Evolutionary conservation across 2,797 vertebrate genomes (phyloP), one percentile per base, ranked within the genome.

Genomic region (Lutra lutra): DNA sequence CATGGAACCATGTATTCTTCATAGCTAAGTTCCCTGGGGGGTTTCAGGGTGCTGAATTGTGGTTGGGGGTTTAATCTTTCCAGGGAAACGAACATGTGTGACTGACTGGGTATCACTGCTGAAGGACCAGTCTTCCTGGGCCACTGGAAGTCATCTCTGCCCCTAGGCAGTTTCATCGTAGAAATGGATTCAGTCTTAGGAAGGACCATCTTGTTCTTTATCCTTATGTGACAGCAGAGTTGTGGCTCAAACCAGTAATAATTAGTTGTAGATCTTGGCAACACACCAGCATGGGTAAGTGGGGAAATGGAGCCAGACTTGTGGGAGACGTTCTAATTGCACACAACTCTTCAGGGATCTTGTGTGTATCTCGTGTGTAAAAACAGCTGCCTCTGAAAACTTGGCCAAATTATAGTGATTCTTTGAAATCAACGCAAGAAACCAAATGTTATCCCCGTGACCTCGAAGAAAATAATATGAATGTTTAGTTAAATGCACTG

Each of bases 251-350:
- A 35, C 64, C 40, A 84, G 27, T 86, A 38, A 70, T 27, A 97
- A 78, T 70, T 60, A 11, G 9, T 79, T 95, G 85, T 75, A 64
- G 23, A 68, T 84, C 73, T 91, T 89, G 58, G 86, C 73, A 89
- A 40, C n/a, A 83, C 10, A 29, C 14, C 56, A 10, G 9, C 27
- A 46, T 46, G n/a, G 64, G 20, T 25, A 40, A 29, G n/a, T 48
- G 60, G 64, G 79, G 43, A 83, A 56, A 54, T 13, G 7, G 29
- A 92, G 38, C 13, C 92, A 66, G 80, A 15, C 1, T 48, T 48
- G 48, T 4, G 48, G 48, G 48, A 17, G 14, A 51, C 48, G 4
- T 51, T 51, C 14, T 17, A 51, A 51, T 51, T 17, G 48, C 48
- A 5, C 48, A 51, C 5, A 17, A 51, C 48, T 51, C 48, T 1